Evolutionary conservation across 2,888 invertebrate species (phyloP).

Genomic region (Melitaea athalia): DNA sequence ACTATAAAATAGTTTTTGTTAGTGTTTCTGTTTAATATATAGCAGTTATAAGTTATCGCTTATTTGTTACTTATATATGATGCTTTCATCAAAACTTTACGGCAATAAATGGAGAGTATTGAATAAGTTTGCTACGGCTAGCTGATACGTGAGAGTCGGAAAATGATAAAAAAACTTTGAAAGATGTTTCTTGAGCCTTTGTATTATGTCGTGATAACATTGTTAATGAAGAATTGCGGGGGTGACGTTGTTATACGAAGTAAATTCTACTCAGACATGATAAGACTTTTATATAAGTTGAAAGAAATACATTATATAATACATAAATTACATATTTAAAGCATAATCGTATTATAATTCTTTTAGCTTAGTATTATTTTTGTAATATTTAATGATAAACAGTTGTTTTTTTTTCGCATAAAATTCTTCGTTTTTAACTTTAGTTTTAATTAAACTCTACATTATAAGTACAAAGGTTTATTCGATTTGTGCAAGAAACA

Average conservation of each 20-base stretch:
- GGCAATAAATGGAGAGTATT: conserved; percentile 31
- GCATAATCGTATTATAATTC: too few species aligned
- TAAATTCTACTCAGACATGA: background rate
- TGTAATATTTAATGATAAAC: too few species aligned
- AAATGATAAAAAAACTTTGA: conserved; percentile 32
- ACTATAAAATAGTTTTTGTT: conserved; percentile 28
- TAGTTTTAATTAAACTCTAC: too few species aligned
- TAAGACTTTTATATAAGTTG: background rate
- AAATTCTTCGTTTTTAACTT: too few species aligned
- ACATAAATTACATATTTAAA: too few species aligned
- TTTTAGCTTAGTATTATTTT: too few species aligned
- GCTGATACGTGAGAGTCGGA: conserved; percentile 25
- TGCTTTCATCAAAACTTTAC: conserved; percentile 24
- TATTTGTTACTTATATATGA: conserved; percentile 17
- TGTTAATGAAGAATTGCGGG: conserved; percentile 13
- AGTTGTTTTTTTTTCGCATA: too few species aligned
- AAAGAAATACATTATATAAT: too few species aligned
- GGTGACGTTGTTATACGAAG: background rate
- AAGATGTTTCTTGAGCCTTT: conserved; percentile 8
- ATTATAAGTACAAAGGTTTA: too few species aligned
- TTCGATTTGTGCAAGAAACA: too few species aligned
- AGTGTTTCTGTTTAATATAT: conserved; percentile 17
- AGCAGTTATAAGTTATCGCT: conserved; percentile 18
- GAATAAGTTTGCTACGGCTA: conserved; percentile 30
- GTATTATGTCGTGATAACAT: conserved; percentile 5